Base-by-base conservation (phyloP, 2,888 invertebrate genomes). In the Anticlea derivata region DNA sequence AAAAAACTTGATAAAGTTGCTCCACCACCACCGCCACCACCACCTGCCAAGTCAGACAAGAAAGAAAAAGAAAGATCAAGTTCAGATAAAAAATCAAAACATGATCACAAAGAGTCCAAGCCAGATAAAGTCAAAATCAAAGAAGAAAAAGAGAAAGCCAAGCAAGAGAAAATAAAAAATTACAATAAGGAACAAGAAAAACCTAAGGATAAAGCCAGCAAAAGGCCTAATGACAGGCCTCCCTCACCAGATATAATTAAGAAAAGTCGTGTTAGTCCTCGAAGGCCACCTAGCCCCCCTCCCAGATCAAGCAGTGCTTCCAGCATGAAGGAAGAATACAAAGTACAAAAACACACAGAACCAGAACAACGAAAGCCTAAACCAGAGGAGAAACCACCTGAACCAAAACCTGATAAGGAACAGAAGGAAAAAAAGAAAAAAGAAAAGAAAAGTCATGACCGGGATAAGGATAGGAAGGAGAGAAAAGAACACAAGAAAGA, bases 371-470 rank as follows among this genome's bases (percentile, higher is more conserved):
- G 83, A 52, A 88, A 84, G 63, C 56, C 65, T 7, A 91, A 90
- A 65, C 65, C 73, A 20, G 93, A 92, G 41, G 92, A 92, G 45
- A 86, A 89, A 56, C 78, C 85, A 38, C 77, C 85, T 63, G 94
- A 93, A 55, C 80, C 92, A 34, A 92, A 93, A 74, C 54, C 70
- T 26, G 87, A 89, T 27, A 92, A 92, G 60, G 92, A 93, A 64
- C 57, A 71, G 1, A 87, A 89, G 65, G 92, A 92, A 59, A 89
- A 90, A 56, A 92, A 92, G 61, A 93, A 92, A 64, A 93, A 92
- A 65, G 94, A 93, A 56, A 93, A 93, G 66, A 92, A 93, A 69
- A 93, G 93, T 43, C 93, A 93, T 70, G 92, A 93, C 35, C 86
- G 91, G 65, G 92, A 93, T 47, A 93, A 92, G 73, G 94, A 94